Base-by-base conservation (phyloP, 2,888 invertebrate genomes). In the Campoplex capitator region DNA sequence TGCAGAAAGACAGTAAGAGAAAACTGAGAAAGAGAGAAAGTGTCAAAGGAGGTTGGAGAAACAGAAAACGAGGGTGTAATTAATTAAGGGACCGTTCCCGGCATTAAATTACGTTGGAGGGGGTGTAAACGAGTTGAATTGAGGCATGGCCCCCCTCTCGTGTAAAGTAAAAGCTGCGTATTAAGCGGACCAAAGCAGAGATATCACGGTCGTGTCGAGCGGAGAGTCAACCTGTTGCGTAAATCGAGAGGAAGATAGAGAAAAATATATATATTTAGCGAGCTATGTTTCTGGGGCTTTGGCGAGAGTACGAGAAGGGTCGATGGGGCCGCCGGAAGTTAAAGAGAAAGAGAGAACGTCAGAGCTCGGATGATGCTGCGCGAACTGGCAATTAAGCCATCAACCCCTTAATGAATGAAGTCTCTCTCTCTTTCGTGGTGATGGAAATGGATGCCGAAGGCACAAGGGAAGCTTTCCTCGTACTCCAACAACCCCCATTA, bases 351-450 rank as follows among this genome's bases (percentile, higher is more conserved):
- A 65, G 88, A 87, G 80, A 88, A 85, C 80, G 90, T 62, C 65
- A 68, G 80, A 68, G 80, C 83, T 48, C 79, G 84, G 65, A 75
- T 86, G 86, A 87, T 85, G 87, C 87, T 87, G 85, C 58, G 85
- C 75, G 92, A 93, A 92, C 92, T 90, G 93, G 93, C 94, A 94
- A 94, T 94, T 94, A 94, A 94, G 93, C 93, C 93, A 93, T 94
- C 94, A 94, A 93, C 93, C 93, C 89, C 92, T 94, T 94, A 94
- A 94, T 94, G 93, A 94, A 94, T 93, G 92, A 93, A 93, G 92
- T 93, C 51, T 67, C 51, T 93, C 51, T 67, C 51, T 76, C 74
- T 45, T 67, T 62, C 58, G 42, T 35, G 56, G 58, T 65, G 74
- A 62, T 67, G 62, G 45, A 74, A 84, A 78, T 54, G 45, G 67